Conservation (phyloP, 2,797 vertebrate genomes). For the Pitangus sulphuratus region DNA sequence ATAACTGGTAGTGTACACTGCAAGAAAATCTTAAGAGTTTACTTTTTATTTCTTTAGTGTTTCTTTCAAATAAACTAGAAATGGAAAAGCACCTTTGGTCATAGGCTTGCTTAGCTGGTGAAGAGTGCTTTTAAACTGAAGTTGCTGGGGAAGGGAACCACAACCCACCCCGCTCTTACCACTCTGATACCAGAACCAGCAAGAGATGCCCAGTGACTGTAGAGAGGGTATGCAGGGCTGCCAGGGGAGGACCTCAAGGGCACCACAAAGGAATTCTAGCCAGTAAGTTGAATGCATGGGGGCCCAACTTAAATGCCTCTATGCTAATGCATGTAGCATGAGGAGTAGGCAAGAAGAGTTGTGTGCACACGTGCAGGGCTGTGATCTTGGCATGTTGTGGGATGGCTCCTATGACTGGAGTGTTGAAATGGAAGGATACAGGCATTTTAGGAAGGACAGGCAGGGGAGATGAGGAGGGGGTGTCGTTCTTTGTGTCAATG, state of each 20-base stretch:
- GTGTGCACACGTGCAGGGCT: neutral
- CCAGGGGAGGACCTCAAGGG: neutral
- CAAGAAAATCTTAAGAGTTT: neutral
- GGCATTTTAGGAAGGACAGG: neutral
- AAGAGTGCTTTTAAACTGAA: neutral
- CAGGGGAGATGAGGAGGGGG: neutral
- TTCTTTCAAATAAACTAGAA: neutral
- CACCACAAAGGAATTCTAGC: neutral
- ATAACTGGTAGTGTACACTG: neutral
- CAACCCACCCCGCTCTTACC: neutral
- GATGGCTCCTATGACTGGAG: neutral
- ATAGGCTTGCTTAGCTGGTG: neutral
- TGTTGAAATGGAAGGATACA: neutral
- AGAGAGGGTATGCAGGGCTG: neutral
- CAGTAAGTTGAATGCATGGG: no score
- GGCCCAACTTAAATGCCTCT: neutral
- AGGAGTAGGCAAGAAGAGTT: neutral
- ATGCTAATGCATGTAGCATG: rapidly evolving
- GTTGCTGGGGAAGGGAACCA: neutral
- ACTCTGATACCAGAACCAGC: neutral
- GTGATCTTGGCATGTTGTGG: neutral
- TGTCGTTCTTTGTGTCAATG: neutral
- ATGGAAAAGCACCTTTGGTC: neutral
- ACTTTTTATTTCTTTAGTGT: neutral
- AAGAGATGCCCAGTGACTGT: neutral